phyloP scores from a whole-genome alignment of 2,888 invertebrate species.

The Slavum lentiscoides region DNA sequence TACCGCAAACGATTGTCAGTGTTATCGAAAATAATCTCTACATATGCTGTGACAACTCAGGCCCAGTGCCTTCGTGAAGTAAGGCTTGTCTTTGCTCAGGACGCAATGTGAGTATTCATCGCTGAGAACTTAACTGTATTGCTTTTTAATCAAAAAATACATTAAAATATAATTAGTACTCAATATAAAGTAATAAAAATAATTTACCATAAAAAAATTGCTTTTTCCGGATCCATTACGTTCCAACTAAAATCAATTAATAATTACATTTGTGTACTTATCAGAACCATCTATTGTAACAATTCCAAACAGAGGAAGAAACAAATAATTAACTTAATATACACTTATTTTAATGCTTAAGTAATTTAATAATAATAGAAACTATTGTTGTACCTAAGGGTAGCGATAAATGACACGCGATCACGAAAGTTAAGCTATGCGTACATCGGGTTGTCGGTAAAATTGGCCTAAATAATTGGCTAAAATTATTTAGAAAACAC shows the following conservation, averaged over 20 bases:
- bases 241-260: constrained; percentile 78
- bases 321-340: neutral
- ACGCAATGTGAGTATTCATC: constrained; percentile 97
- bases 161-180: neutral
- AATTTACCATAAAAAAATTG: constrained; percentile 92
- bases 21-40: constrained; percentile 99
- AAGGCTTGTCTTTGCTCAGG: constrained; percentile 94
- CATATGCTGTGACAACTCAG: constrained; percentile 94
- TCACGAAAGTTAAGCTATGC: too few relatives aligned
- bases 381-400: too few relatives aligned
- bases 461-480: too few relatives aligned
- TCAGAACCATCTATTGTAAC: too few relatives aligned
- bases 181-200: neutral
- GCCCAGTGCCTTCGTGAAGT: constrained; percentile 97
- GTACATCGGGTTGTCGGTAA: too few relatives aligned
- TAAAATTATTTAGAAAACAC: too few relatives aligned
- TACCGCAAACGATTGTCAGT: constrained; percentile 92
- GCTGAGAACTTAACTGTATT: constrained; percentile 97
- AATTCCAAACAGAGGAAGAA: too few relatives aligned
- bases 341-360: too few relatives aligned
- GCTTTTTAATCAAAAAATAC: constrained; percentile 65
- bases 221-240: constrained; percentile 99
- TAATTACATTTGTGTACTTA: neutral
- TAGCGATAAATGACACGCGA: too few relatives aligned
- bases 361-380: too few relatives aligned